Evolutionary conservation across 2,888 invertebrate genomes (phyloP).

Genomic region (Carpatolechia fugitivella): DNA sequence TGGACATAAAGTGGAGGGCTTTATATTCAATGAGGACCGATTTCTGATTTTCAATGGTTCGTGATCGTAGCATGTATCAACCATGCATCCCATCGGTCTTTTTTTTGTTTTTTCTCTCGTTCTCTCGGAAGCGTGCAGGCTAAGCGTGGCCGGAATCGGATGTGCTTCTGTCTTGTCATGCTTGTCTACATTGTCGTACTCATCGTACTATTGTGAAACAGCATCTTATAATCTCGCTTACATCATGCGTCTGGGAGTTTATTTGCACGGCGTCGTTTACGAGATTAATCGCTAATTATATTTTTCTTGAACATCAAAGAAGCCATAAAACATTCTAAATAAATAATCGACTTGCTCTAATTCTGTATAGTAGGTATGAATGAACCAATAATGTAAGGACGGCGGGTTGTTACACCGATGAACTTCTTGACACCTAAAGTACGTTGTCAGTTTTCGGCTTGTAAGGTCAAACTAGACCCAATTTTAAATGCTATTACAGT

Average conservation of each 20-base stretch:
- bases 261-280: background rate
- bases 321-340: background rate
- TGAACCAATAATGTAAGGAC: background rate
- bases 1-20: background rate
- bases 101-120: constrained; percentile 2
- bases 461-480: too few relatives aligned
- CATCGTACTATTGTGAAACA: constrained; percentile 1
- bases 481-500: too few relatives aligned
- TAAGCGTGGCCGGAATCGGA: constrained; percentile 14
- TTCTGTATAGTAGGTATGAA: background rate
- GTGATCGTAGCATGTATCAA: background rate
- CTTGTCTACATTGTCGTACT: background rate
- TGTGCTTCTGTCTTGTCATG: constrained; percentile 4
- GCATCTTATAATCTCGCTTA: background rate
- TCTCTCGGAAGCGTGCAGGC: constrained; percentile 1
- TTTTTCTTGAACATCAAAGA: background rate
- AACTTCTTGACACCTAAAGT: too few relatives aligned
- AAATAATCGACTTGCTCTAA: background rate
- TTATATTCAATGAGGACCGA: constrained; percentile 1
- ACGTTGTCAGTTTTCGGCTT: too few relatives aligned
- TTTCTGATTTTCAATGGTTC: constrained; percentile 2
- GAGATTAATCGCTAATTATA: background rate
- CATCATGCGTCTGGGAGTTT: background rate
- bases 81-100: background rate
- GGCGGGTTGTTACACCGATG: background rate